These are phyloP conservation scores for Apamea anceps DNA, from an alignment of 2,888 invertebrate genomes.

Conservation along the genomic window DNA sequence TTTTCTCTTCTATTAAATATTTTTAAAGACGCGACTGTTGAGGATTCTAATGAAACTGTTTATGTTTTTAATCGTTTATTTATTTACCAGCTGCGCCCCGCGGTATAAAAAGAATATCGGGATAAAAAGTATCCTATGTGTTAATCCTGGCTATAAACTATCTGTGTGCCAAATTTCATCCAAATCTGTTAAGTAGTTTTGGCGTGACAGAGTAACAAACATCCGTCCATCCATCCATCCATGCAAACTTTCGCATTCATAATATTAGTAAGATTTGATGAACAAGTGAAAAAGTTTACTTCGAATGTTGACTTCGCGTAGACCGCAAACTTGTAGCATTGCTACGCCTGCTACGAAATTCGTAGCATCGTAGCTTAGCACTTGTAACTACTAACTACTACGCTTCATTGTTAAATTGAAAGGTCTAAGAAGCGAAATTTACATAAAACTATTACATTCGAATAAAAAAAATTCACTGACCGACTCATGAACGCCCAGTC, in stretches of 20 bases:
- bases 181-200: too few species aligned
- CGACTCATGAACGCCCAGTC: neutral
- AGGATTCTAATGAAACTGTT: neutral
- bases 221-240: too few species aligned
- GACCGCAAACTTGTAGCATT: neutral
- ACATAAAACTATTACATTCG: neutral
- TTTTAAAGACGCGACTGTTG: neutral
- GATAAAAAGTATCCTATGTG: too few species aligned
- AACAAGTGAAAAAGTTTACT: neutral
- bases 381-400: neutral
- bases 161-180: too few species aligned
- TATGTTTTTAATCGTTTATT: neutral
- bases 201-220: too few species aligned
- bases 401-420: neutral
- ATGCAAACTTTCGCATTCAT: too few species aligned
- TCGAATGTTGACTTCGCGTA: neutral
- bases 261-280: too few species aligned
- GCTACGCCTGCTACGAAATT: conserved; percentile 16
- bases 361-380: conserved; percentile 5
- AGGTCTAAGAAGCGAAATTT: neutral
- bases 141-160: too few species aligned
- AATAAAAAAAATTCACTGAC: neutral
- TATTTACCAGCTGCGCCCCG: too few species aligned
- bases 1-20: conserved; percentile 9
- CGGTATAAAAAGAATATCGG: too few species aligned